phyloP scores from a whole-genome alignment of 2,113 vertebrate genomes.

The Kryptolebias marmoratus region DNA sequence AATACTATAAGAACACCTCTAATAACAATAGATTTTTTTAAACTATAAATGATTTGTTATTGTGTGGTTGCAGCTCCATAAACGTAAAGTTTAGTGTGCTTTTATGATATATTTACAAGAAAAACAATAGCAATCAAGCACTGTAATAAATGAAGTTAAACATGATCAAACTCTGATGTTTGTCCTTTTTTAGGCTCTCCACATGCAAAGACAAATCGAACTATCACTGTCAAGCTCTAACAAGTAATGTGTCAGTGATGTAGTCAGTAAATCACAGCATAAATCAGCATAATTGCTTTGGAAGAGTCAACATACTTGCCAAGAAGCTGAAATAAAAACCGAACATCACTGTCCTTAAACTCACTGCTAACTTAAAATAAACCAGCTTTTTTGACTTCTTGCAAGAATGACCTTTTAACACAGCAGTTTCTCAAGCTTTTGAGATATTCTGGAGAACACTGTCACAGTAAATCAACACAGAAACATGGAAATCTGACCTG shows the following conservation, averaged over 20 bases:
- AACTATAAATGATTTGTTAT: no score
- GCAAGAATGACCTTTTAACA: no score
- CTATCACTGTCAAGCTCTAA: slow-evolving; percentile 8
- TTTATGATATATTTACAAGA: no score
- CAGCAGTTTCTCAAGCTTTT: neutral
- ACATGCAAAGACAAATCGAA: slow-evolving; percentile 3
- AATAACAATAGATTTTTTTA: no score
- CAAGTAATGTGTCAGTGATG: neutral
- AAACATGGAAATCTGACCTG: no score
- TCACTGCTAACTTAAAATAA: neutral
- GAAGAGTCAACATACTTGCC: neutral
- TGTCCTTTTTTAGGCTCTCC: slow-evolving; percentile 6
- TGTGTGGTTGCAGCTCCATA: neutral
- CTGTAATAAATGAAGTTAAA: no score
- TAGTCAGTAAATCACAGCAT: neutral
- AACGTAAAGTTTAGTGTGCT: slow-evolving; percentile 11
- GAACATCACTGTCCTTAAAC: neutral
- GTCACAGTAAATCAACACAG: no score
- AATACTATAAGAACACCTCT: neutral
- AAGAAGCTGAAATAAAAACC: slow-evolving; percentile 8
- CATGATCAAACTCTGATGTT: neutral
- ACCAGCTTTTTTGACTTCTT: neutral
- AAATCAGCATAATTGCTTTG: neutral
- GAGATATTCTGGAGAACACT: no score
- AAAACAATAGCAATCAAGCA: no score